Evolutionary conservation across 2,797 vertebrate species (phyloP).

Genomic region (Botia kubotai): DNA sequence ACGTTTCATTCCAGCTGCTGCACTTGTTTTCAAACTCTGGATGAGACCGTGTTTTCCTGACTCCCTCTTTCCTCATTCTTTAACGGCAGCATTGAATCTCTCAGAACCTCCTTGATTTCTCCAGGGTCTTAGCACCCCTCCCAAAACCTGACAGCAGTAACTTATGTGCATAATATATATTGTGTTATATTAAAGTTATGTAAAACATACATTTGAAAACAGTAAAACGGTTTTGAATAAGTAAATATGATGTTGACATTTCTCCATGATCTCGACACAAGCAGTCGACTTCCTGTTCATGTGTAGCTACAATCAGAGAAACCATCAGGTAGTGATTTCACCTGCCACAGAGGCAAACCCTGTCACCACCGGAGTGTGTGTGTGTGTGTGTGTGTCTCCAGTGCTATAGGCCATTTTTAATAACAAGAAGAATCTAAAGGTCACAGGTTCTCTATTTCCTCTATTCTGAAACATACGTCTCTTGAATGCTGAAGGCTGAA

Average conservation of each 20-base stretch:
- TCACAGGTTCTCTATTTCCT: conserved; percentile 21
- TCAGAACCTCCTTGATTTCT: neutral
- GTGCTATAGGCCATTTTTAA: conserved; percentile 22
- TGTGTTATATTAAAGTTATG: too few relatives aligned
- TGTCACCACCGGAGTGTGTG: neutral
- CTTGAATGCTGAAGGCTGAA: conserved; percentile 22
- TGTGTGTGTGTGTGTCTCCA: neutral
- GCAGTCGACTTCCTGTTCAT: neutral
- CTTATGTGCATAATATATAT: too few relatives aligned
- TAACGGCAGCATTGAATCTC: neutral
- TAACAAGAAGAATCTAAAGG: conserved; percentile 39
- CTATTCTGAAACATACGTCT: conserved; percentile 18
- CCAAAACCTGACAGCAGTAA: too few relatives aligned
- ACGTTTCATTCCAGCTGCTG: conserved; percentile 47
- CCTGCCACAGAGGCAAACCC: conserved; percentile 1
- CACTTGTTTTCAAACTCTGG: conserved; percentile 2
- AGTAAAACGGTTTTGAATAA: too few relatives aligned
- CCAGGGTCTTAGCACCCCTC: neutral
- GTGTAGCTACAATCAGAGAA: neutral
- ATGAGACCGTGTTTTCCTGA: conserved; percentile 2
- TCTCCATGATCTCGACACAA: neutral
- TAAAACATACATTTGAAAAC: too few relatives aligned
- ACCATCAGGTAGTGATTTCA: neutral
- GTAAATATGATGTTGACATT: neutral
- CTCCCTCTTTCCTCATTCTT: conserved; percentile 4